Conservation (phyloP, 2,797 vertebrate genomes). For the Artibeus lituratus region DNA sequence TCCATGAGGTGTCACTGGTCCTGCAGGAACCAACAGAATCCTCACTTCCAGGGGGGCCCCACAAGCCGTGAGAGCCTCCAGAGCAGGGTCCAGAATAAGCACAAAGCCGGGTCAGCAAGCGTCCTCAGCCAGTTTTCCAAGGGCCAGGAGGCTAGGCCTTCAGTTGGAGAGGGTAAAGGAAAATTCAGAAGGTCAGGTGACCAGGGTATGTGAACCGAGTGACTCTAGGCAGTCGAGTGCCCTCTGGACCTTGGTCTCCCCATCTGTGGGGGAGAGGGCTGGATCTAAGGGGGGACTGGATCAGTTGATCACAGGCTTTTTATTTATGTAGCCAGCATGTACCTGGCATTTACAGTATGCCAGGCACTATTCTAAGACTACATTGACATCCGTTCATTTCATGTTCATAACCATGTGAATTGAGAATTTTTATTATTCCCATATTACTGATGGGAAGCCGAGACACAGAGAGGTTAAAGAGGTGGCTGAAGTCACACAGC, state of each 20-base stretch:
- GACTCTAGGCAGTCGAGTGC: background rate
- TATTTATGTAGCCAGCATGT: background rate
- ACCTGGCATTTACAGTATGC: background rate
- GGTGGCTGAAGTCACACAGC: background rate
- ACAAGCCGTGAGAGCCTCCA: background rate
- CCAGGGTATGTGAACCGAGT: background rate
- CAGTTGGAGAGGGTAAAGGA: background rate
- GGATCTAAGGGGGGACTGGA: background rate
- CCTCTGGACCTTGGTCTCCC: background rate
- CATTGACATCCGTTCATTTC: background rate
- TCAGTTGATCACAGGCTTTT: background rate
- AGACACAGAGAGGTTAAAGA: background rate
- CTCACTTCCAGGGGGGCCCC: background rate
- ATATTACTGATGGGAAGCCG: background rate
- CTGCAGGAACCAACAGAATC: background rate
- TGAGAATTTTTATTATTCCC: constrained; percentile 9
- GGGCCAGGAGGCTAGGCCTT: background rate
- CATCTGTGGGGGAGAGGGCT: background rate
- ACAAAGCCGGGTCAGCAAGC: background rate
- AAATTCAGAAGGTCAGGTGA: background rate
- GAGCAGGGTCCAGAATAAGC: background rate
- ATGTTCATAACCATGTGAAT: background rate
- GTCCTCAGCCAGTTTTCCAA: background rate
- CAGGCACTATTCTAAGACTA: background rate
- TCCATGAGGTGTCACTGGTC: background rate